Evolutionary conservation across 2,113 vertebrate species (phyloP), one percentile per base, ranked within the genome.

Genomic region (Bothrops jararaca): DNA sequence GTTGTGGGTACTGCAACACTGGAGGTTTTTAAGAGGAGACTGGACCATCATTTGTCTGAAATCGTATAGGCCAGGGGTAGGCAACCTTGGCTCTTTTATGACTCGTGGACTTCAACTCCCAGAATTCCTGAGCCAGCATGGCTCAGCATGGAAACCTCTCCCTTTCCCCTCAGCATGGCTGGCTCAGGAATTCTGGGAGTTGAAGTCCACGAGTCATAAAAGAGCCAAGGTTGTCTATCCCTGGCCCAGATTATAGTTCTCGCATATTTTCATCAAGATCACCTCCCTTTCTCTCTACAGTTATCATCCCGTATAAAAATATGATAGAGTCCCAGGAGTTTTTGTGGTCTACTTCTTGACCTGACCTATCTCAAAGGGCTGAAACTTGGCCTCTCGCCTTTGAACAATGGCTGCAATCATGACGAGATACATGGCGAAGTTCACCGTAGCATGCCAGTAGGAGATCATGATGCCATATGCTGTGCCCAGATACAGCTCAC

Each of bases 401-500:
- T 95, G 97, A 88, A 96, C 93, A 92, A 99, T 98, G 96, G 97
- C 97, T 0, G 95, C 92, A 2, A 98, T 96, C 98, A 99, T 98
- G 94, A 97, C 80, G 93, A 99, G 97, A 97, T 99, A 99, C 93
- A 99, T 97, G 34, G 98, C 94, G 26, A 98, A 98, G 96, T 99
- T 98, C 4, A 97, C 95, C 0, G 96, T 96, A 89, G 98, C 98
- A 0, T 98, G 98, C 98, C 99, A 99, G 95, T 99, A 99, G 89
- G 98, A 99, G 98, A 98, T 98, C 97, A 98, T 97, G 86, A 99
- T 97, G 29, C 98, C 98, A 0, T 99, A 98, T 0, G 98, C 94
- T 0, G 98, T 98, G 92, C 98, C 98, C 69, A 99, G 98, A 94
- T 98, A 98, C 0, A 98, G 98, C 93, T 99, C 98, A 0, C 98